Evolutionary conservation across 2,113 vertebrate genomes (phyloP).

Genomic region (Carettochelys insculpta): DNA sequence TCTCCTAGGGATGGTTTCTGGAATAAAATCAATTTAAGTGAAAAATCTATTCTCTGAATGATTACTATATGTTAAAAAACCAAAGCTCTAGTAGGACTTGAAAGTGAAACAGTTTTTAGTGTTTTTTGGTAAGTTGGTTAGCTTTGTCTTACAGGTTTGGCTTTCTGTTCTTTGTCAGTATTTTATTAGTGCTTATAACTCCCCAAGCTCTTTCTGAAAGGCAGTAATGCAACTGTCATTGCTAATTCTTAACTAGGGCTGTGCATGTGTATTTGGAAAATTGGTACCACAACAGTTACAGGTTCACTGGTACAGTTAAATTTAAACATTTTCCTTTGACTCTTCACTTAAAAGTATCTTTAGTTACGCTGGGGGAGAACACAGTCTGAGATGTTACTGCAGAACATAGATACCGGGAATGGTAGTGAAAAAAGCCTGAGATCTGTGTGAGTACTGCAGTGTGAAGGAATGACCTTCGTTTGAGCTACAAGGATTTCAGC

Average conservation of each 20-base stretch:
- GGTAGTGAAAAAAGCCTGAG: neutral
- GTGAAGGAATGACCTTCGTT: conserved; percentile 24
- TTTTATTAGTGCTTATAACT: conserved; percentile 21
- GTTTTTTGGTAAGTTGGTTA: neutral
- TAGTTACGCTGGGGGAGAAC: neutral
- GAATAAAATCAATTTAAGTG: neutral
- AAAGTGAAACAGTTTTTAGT: neutral
- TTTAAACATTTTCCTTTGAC: neutral
- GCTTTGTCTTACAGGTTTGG: neutral
- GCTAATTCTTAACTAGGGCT: conserved; percentile 39
- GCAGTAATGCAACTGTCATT: conserved; percentile 43
- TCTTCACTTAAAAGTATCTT: neutral
- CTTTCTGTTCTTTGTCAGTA: fast-evolving
- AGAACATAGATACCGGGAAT: neutral
- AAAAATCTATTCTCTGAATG: neutral
- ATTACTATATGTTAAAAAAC: neutral
- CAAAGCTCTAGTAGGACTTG: neutral
- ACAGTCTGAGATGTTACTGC: neutral
- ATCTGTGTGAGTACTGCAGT: neutral
- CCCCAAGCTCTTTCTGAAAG: neutral
- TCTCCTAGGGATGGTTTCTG: neutral
- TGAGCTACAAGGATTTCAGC: conserved; percentile 3
- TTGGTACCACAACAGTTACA: neutral
- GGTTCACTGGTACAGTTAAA: neutral
- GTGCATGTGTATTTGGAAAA: neutral